Evolutionary conservation across 2,888 invertebrate genomes (phyloP), one percentile per base, ranked within the genome.

Genomic region (Drosophila anomalata): DNA sequence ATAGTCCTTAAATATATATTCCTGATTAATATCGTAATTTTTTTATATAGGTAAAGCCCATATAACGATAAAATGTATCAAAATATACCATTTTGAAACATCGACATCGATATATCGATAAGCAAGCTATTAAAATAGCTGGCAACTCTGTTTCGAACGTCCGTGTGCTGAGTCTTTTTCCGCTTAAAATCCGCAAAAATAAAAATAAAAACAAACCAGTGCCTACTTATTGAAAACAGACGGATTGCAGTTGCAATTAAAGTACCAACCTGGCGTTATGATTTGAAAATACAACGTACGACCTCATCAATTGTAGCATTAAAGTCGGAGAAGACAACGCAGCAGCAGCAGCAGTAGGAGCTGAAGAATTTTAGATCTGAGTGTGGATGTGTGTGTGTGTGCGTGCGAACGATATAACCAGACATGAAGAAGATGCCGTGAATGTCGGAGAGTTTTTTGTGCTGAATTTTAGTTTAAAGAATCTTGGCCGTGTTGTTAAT

Each of bases 301-400:
- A 85, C 52, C n/a, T 20, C 33, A 29, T 36, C 36, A 24, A 29
- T 24, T 24, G 22, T 9, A 36, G 12, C 41, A 20, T 14, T 29
- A 11, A 46, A 26, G 31, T 48, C 69, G 56, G 53, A 84, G 70
- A 70, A 65, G 80, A 87, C 79, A 85, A 82, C 83, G 79, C 79
- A 80, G 61, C 61, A 61, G 63, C 24, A 84, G 79, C 77, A 80
- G 61, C 61, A 61, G 61, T 17, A 84, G 17, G 17, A 17, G 17
- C 17, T 17, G 31, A 87, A 81, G 81, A 87, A 81, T 87, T 81
- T 87, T 87, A 71, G 80, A 86, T 86, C 86, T 83, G 83, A 73
- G 77, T 67, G 78, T 59, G 57, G 14, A 54, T 57, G 63, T 57
- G 63, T 61, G 75, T 53, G 66, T 47, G 68, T 65, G 80, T 55